Percentiles rank a stretch among this genome's conserved stretches.
Evolutionary conservation across 2,797 vertebrate genomes (phyloP).

Genomic region (Sarcophilus harrisii): DNA sequence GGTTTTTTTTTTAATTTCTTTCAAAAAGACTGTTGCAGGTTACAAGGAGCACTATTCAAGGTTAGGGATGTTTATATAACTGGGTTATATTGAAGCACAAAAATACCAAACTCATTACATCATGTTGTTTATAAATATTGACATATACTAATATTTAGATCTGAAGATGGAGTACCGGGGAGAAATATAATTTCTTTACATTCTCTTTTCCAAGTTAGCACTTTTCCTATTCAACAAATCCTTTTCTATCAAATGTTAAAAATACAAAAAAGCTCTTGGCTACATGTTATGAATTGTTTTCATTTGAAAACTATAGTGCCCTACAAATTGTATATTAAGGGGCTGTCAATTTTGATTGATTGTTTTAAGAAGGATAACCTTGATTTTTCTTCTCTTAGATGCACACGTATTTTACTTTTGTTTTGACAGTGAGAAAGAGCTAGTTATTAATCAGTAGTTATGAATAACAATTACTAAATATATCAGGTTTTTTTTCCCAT

Average conservation of each 20-base stretch:
- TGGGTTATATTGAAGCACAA: slow-evolving; percentile 22
- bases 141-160: not conserved
- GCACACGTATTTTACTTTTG: slow-evolving; percentile 86
- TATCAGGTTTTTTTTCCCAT: slow-evolving; percentile 81
- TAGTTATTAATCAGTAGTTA: slow-evolving; percentile 84
- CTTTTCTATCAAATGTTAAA: slow-evolving; percentile 75
- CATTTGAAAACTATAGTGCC: slow-evolving; percentile 89
- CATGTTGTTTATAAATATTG: not conserved
- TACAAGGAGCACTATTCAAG: not conserved
- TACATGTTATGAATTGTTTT: slow-evolving; percentile 88
- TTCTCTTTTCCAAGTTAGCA: not conserved
- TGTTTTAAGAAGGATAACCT: slow-evolving; percentile 90
- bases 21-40: slow-evolving; percentile 16
- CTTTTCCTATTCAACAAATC: slow-evolving; percentile 35
- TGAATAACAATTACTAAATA: slow-evolving; percentile 93
- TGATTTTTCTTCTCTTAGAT: slow-evolving; percentile 91
- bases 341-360: slow-evolving; percentile 94
- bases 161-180: slow-evolving; percentile 54
- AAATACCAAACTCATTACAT: slow-evolving; percentile 26
- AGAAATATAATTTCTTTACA: slow-evolving; percentile 53
- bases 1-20: not conserved
- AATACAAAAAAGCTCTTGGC: slow-evolving; percentile 87
- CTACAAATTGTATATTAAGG: slow-evolving; percentile 90
- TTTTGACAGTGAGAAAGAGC: slow-evolving; percentile 82
- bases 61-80: not conserved